phyloP scores from a whole-genome alignment of 2,797 vertebrate genomes.

The Okamejei kenojei region DNA sequence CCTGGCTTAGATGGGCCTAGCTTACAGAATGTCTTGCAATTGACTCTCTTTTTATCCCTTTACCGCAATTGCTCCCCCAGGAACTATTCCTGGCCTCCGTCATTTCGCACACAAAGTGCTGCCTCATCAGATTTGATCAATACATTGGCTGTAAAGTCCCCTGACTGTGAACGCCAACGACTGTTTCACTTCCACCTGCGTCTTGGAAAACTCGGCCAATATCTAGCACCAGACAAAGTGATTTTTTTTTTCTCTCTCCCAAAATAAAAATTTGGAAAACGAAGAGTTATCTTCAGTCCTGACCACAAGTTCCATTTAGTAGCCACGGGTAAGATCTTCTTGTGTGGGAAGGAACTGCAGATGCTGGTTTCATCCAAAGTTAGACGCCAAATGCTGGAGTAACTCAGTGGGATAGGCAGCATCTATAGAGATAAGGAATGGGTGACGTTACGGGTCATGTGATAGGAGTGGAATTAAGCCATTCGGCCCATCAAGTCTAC shows the following conservation, averaged over 20 bases:
- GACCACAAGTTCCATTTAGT: background rate
- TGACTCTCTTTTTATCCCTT: background rate
- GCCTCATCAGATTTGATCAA: background rate
- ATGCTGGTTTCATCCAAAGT: too few relatives aligned
- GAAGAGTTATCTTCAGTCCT: background rate
- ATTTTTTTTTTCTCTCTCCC: background rate
- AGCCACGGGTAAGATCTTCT: background rate
- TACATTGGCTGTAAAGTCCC: background rate
- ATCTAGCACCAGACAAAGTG: background rate
- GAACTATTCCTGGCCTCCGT: background rate
- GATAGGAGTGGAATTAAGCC: too few relatives aligned
- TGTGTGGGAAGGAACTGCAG: background rate
- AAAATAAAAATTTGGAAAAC: background rate
- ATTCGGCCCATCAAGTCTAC: too few relatives aligned
- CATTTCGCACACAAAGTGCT: background rate
- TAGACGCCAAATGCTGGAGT: too few relatives aligned
- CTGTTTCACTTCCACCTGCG: background rate
- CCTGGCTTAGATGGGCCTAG: background rate
- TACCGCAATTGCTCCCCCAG: background rate
- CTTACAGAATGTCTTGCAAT: background rate
- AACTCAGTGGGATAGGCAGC: too few relatives aligned
- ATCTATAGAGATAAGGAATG: too few relatives aligned
- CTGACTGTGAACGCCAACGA: background rate
- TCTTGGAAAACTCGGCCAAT: background rate
- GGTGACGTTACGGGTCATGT: too few relatives aligned